Conservation (phyloP, 2,888 invertebrate species). For the Tiliacea citrago region DNA sequence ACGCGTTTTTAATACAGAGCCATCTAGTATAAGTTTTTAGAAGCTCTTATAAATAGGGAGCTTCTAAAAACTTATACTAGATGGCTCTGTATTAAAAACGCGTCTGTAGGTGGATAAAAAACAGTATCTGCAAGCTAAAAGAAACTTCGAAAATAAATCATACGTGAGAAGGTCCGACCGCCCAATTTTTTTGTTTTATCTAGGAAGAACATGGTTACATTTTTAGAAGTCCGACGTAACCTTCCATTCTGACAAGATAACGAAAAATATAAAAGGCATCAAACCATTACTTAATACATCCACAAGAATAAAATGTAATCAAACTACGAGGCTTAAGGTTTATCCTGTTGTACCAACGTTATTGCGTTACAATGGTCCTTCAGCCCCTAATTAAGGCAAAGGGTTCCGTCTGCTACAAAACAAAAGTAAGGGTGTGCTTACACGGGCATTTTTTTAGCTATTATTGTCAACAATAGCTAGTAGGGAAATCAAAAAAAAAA, state of each 20-base stretch:
- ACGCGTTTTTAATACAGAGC: too few species aligned
- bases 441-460: background rate
- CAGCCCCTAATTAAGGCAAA: slow-evolving; percentile 50
- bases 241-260: background rate
- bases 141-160: too few species aligned
- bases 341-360: slow-evolving; percentile 41
- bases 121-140: too few species aligned
- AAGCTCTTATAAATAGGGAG: too few species aligned
- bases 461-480: too few species aligned
- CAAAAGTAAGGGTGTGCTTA: slow-evolving; percentile 21
- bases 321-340: slow-evolving; percentile 50
- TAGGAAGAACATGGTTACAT: background rate
- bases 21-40: too few species aligned
- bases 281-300: slow-evolving; percentile 24
- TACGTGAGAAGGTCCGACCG: too few species aligned
- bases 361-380: slow-evolving; percentile 57
- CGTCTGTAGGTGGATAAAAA: too few species aligned
- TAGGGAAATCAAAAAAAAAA: background rate
- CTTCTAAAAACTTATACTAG: too few species aligned
- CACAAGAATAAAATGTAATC: slow-evolving; percentile 49
- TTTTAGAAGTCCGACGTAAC: background rate
- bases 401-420: slow-evolving; percentile 31
- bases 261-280: background rate
- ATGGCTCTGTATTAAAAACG: too few species aligned
- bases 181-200: too few species aligned